Base-by-base conservation (phyloP, 2,888 invertebrate species). In the Caenorhabditis plicata region DNA sequence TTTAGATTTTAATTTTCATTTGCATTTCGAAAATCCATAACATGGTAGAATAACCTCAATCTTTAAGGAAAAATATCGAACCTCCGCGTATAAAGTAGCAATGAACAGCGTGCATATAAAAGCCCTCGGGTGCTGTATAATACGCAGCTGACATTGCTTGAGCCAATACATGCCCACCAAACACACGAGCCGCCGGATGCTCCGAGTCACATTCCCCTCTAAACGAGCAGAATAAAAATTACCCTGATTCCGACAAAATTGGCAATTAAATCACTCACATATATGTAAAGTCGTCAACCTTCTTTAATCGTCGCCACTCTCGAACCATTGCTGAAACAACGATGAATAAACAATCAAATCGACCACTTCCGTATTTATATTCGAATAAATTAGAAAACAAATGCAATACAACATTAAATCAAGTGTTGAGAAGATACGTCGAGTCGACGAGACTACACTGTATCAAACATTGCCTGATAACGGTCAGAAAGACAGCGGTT, bases 21-120 rank as follows among this genome's bases (percentile, higher is more conserved):
- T n/a, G n/a, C n/a, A n/a, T n/a, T n/a, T n/a, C n/a, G n/a, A n/a
- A n/a, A n/a, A n/a, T n/a, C n/a, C n/a, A n/a, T n/a, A n/a, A n/a
- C n/a, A n/a, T n/a, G n/a, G n/a, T n/a, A n/a, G n/a, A n/a, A n/a
- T n/a, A n/a, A n/a, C n/a, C n/a, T n/a, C n/a, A n/a, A n/a, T n/a
- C n/a, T n/a, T n/a, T n/a, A n/a, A n/a, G n/a, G n/a, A n/a, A n/a
- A 20, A 22, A 38, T 38, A 5, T 27, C 4, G 13, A 23, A 70
- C 73, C 73, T 45, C 68, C 68, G 32, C 71, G 36, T 39, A 75
- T 71, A 43, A 75, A 75, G 46, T 75, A 75, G 26, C 72, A 73
- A 39, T 75, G 75, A 3, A 75, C 52, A 4, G 71, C 67, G 49
- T 75, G 73, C 35, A 75, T 64, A 38, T 64, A 69, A 45, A 72